Evolutionary conservation across 2,888 invertebrate species (phyloP).

Genomic region (Andrena bucephala): DNA sequence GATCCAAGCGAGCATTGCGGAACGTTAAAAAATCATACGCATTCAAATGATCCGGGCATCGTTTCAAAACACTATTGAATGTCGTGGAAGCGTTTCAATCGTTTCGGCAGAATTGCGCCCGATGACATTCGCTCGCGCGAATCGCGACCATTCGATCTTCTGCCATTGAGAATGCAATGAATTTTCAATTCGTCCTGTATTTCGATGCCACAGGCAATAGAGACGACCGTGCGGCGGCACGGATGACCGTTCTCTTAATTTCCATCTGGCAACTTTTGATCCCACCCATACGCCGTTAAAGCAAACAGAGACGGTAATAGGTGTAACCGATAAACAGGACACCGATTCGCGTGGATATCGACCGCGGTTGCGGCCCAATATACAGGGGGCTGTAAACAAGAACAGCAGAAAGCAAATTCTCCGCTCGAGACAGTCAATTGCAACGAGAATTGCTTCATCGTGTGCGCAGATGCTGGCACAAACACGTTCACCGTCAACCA

Average conservation of each 20-base stretch:
- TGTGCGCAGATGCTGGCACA: not conserved
- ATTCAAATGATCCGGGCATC: not conserved
- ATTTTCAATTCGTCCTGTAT: not conserved
- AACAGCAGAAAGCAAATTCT: slow-evolving; percentile 41
- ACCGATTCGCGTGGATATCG: slow-evolving; percentile 11
- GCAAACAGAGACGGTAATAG: slow-evolving; percentile 42
- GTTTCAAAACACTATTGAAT: not conserved
- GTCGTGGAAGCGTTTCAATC: not conserved
- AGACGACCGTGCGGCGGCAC: not conserved
- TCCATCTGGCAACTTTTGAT: slow-evolving; percentile 13
- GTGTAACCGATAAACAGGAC: slow-evolving; percentile 33
- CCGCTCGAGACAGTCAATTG: not conserved
- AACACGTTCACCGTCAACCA: too few species aligned
- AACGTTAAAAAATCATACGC: not conserved
- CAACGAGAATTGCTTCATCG: slow-evolving; percentile 9
- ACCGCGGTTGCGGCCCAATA: slow-evolving; percentile 35
- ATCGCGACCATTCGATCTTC: not conserved
- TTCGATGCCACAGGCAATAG: not conserved
- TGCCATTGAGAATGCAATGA: not conserved
- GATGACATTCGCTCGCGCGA: not conserved
- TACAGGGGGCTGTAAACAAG: slow-evolving; percentile 42
- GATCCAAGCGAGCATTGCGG: not conserved
- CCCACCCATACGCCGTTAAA: slow-evolving; percentile 11
- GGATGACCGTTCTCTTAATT: not conserved
- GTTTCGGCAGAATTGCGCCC: not conserved